These are phyloP conservation scores for Chaetodon trifascialis DNA, from an alignment of 2,113 vertebrate genomes.

Conservation along the genomic window DNA sequence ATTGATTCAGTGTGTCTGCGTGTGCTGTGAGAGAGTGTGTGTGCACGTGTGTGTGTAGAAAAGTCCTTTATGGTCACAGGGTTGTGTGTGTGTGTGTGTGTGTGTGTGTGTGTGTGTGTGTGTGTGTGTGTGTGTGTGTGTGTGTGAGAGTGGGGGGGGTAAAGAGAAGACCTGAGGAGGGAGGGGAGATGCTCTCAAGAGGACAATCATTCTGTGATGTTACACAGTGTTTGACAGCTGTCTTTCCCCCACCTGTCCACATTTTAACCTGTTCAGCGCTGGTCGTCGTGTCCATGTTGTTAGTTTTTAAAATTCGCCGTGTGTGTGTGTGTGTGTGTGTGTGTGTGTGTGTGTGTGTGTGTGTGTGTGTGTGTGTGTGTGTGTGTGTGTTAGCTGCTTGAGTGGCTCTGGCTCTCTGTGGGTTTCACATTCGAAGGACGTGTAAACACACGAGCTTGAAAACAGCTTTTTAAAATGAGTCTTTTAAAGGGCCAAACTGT, in stretches of 20 bases:
- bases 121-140: too few relatives aligned
- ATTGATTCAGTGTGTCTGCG: slow-evolving; percentile 27
- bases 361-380: slow-evolving; percentile 31
- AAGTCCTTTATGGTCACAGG: slow-evolving; percentile 72
- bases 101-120: slow-evolving; percentile 37
- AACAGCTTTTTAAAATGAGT: too few relatives aligned
- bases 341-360: slow-evolving; percentile 25
- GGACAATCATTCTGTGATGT: slow-evolving; percentile 55
- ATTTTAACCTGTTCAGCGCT: not conserved
- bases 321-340: slow-evolving; percentile 31
- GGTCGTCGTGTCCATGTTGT: slow-evolving; percentile 6
- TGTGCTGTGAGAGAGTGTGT: slow-evolving; percentile 31
- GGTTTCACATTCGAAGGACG: too few relatives aligned
- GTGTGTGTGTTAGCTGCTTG: slow-evolving; percentile 17
- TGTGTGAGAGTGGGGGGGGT: not conserved
- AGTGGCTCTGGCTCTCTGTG: slow-evolving; percentile 13
- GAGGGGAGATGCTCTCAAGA: slow-evolving; percentile 37
- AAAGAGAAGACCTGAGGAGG: not conserved
- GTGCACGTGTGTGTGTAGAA: slow-evolving; percentile 22
- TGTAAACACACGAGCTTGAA: too few relatives aligned
- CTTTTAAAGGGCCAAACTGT: too few relatives aligned
- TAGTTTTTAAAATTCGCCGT: slow-evolving; percentile 40
- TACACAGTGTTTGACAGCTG: not conserved
- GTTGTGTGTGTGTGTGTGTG: slow-evolving; percentile 58
- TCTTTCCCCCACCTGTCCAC: not conserved